Evolutionary conservation across 2,797 vertebrate genomes (phyloP).

Genomic region (Cyprinella venusta): DNA sequence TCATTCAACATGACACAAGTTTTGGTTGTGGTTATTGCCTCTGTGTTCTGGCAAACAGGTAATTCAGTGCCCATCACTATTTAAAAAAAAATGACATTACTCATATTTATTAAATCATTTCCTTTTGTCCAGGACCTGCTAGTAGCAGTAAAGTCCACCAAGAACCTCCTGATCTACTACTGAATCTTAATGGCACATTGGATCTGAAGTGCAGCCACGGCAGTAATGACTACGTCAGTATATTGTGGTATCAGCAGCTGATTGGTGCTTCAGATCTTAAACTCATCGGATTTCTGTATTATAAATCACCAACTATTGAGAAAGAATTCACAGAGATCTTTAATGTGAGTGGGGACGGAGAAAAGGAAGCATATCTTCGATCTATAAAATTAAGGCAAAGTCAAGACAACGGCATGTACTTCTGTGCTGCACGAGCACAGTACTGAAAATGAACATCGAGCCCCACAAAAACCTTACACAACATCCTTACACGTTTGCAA

Average conservation of each 20-base stretch:
- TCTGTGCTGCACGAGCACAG: constrained; percentile 44
- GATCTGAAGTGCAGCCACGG: constrained; percentile 58
- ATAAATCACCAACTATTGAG: neutral
- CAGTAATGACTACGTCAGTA: constrained; percentile 15
- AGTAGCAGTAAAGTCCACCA: neutral
- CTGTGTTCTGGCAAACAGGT: constrained; percentile 15
- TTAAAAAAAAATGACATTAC: neutral
- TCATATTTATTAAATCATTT: neutral
- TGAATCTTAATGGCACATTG: neutral
- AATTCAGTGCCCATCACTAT: neutral
- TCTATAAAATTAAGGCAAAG: constrained; percentile 29
- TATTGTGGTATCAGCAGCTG: constrained; percentile 64
- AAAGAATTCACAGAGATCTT: constrained; percentile 30
- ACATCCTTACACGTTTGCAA: constrained; percentile 7
- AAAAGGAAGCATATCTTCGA: constrained; percentile 37
- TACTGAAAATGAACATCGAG: neutral
- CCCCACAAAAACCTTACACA: constrained; percentile 4
- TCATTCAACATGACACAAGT: neutral
- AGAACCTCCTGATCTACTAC: neutral
- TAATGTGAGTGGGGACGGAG: constrained; percentile 36
- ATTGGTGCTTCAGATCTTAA: constrained; percentile 31
- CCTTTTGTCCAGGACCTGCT: neutral
- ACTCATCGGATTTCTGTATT: constrained; percentile 44
- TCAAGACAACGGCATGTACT: constrained; percentile 25
- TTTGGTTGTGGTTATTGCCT: neutral